Evolutionary conservation across 2,113 vertebrate genomes (phyloP), one percentile per base, ranked within the genome.

Genomic region (Lota lota): DNA sequence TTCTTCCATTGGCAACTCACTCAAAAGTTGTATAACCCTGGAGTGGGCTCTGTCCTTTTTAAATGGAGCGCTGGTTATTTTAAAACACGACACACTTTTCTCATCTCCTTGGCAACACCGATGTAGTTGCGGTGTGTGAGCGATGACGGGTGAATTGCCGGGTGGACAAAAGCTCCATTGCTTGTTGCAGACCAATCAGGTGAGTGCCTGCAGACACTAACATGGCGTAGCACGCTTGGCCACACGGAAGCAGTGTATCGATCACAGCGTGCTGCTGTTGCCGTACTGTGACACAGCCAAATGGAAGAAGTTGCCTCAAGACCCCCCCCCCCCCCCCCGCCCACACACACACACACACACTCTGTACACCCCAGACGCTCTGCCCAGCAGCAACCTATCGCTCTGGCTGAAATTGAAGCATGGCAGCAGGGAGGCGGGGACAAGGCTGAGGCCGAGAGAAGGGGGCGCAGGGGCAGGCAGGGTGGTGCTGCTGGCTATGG

Each of bases 391-490:
- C 60, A 47, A 59, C 73, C 69, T 28, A 65, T 17, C 64, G 64
- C 65, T 71, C 66, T 19, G 74, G 66, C 57, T 33, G 79, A 72
- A 47, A 62, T 69, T 51, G 53, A 72, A 68, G 75, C 81, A 77
- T 73, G 65, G 66, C 66, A 1, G 68, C 80, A 74, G 74, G 40
- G 10, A 12, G 40, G 40, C 10, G 40, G 40, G 40, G 40, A 47
- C 10, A 10, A 47, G 12, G 40, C 40, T 47, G 40, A 47, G 12
- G 40, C 40, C 12, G 40, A 47, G 65, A 66, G 58, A 21, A 58
- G 51, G 61, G 69, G 72, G 80, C 80, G 79, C 64, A 76, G 79
- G 80, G 84, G 78, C 77, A 82, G 84, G 79, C 69, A 18, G 73
- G 82, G 83, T 77, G n/a, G 68, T 68, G 77, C 63, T 62, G 74